phyloP scores from a whole-genome alignment of 2,888 invertebrate species.

The Drosophila conformis region DNA sequence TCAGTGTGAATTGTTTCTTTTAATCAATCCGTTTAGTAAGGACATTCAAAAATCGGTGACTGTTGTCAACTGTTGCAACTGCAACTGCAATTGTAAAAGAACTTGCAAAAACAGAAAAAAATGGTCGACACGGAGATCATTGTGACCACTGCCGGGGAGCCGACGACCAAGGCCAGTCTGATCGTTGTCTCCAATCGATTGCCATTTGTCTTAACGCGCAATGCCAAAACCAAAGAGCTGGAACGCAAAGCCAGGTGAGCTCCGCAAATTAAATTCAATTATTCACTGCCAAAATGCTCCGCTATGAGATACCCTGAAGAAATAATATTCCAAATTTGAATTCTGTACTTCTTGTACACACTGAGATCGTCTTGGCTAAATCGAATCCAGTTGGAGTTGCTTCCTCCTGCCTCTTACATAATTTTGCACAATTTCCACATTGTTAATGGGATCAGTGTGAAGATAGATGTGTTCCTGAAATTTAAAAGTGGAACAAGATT shows the following conservation, averaged over 20 bases:
- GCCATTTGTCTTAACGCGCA: slow-evolving; percentile 93
- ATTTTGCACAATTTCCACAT: not conserved
- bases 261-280: not conserved
- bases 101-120: slow-evolving; percentile 12
- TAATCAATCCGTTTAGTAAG: slow-evolving; percentile 20
- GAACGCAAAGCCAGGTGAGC: slow-evolving; percentile 93
- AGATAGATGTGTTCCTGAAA: not conserved
- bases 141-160: slow-evolving; percentile 82
- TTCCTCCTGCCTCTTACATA: not conserved
- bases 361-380: not conserved
- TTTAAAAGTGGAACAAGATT: not conserved
- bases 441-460: not conserved
- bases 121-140: slow-evolving; percentile 84
- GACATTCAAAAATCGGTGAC: not conserved
- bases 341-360: not conserved
- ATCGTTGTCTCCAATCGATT: slow-evolving; percentile 96
- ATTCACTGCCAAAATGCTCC: not conserved
- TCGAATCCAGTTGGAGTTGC: not conserved
- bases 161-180: slow-evolving; percentile 88
- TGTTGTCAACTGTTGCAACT: not conserved
- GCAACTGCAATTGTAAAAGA: slow-evolving; percentile 8
- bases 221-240: slow-evolving; percentile 89
- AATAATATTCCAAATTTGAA: not conserved
- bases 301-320: not conserved
- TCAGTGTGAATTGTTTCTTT: slow-evolving; percentile 12